Percentiles rank a stretch among this genome's conserved stretches.
Conservation (phyloP, 1,140 invertebrate genomes). For the Danaus melanippus region DNA sequence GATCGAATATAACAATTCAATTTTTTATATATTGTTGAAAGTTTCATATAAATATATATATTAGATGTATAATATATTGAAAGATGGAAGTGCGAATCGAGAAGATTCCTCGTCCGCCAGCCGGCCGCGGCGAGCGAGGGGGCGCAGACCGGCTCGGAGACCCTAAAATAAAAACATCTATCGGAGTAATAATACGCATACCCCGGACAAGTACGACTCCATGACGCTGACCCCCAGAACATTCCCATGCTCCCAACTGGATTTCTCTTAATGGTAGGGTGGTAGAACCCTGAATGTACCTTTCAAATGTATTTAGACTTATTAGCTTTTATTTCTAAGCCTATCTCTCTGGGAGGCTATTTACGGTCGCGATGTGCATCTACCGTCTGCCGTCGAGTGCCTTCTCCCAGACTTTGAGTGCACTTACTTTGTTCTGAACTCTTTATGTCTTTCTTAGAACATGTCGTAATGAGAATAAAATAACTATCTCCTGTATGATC, state of each 20-base stretch:
- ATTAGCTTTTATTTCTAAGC: conserved; percentile 68
- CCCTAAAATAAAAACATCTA: conserved; percentile 70
- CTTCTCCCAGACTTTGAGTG: background rate
- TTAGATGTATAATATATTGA: conserved; percentile 5
- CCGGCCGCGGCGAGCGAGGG: conserved; percentile 50
- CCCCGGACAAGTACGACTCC: conserved; percentile 62
- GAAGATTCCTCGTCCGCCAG: conserved; percentile 30
- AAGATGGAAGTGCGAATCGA: conserved; percentile 10
- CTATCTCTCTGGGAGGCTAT: conserved; percentile 55
- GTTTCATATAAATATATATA: background rate
- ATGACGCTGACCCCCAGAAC: conserved; percentile 65
- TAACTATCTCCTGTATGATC: too few relatives aligned
- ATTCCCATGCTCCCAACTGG: conserved; percentile 64
- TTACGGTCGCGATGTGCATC: conserved; percentile 14
- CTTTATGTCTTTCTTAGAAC: too few relatives aligned
- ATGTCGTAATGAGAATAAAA: too few relatives aligned
- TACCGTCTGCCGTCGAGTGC: background rate
- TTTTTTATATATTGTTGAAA: conserved; percentile 3
- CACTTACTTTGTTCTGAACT: too few relatives aligned
- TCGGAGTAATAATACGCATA: conserved; percentile 68
- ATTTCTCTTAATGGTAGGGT: conserved; percentile 61
- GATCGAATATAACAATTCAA: background rate
- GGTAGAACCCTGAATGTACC: conserved; percentile 58
- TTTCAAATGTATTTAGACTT: conserved; percentile 61
- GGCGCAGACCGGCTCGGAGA: conserved; percentile 63